Evolutionary conservation across 1,140 invertebrate genomes (phyloP), one percentile per base, ranked within the genome.

Genomic region (Trachelipus rathkii): DNA sequence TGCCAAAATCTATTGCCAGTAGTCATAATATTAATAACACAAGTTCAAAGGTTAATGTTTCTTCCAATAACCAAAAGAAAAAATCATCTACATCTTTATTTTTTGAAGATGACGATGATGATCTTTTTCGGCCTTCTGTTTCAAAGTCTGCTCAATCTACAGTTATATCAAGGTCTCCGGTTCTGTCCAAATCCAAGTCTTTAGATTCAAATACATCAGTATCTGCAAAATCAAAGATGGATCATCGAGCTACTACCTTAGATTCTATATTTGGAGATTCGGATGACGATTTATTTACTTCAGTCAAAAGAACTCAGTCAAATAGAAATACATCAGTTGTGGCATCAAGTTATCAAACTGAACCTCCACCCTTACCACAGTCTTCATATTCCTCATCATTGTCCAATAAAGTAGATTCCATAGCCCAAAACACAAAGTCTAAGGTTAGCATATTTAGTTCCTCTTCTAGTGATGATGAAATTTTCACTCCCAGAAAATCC

Each of bases 71-170:
- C 15, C 21, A 72, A 23, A 75, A 66, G 13, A 23, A 0, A 33
- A 33, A 33, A 46, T 71, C 70, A 19, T 43, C 21, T 11, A 19
- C 23, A 23, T 73, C 73, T 15, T 44, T 78, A n/a, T 78, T 78
- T 67, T 78, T 73, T 9, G 77, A 78, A 75, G 77, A 78, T 73
- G 77, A 78, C 44, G 77, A 78, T 75, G 73, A 33, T 33, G 33
- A 75, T 33, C 24, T 75, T 15, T 78, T 78, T 69, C 69, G 77
- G 50, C 24, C 33, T 45, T n/a, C 13, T 24, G 70, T 72, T 46
- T 74, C 46, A 13, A 74, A 75, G 46, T 15, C 44, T 6, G 66
- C 10, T 19, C 60, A 43, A 9, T 15, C 33, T 45, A 45, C 68
- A 60, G 70, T 10, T 60, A 33, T 33, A 33, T 6, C 33, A 33